phyloP scores from a whole-genome alignment of 1,140 invertebrate genomes.

The Gonatopus flavifemur region DNA sequence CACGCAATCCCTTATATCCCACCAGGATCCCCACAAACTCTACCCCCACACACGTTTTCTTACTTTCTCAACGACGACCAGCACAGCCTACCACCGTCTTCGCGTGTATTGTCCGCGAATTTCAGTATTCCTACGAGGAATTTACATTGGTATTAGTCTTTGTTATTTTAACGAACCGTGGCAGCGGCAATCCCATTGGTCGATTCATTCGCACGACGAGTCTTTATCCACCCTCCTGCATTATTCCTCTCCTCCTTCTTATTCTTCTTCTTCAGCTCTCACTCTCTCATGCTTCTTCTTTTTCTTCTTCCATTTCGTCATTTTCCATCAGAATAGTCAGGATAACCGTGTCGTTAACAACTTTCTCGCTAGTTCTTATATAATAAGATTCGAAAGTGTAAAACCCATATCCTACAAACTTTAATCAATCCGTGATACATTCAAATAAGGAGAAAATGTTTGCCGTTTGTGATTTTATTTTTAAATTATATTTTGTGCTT shows the following conservation, averaged over 20 bases:
- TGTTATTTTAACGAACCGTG: conserved; percentile 41
- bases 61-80: conserved; percentile 12
- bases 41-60: conserved; percentile 23
- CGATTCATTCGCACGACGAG: conserved; percentile 36
- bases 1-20: conserved; percentile 8
- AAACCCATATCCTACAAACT: too few relatives aligned
- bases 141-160: conserved; percentile 27
- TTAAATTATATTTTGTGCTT: too few relatives aligned
- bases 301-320: conserved; percentile 9
- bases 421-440: too few relatives aligned
- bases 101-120: background rate
- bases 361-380: too few relatives aligned
- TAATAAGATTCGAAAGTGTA: too few relatives aligned
- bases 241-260: conserved; percentile 26
- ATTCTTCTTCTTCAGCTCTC: background rate
- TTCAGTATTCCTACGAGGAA: conserved; percentile 8
- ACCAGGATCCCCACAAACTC: conserved; percentile 7
- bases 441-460: too few relatives aligned
- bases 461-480: too few relatives aligned
- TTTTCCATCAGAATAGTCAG: conserved; percentile 43
- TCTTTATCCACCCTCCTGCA: conserved; percentile 33
- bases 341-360: conserved; percentile 37
- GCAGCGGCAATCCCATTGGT: conserved; percentile 45
- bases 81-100: conserved; percentile 11
- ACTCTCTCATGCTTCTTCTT: too few relatives aligned